Base-by-base conservation (phyloP, 2,797 vertebrate species). In the Poeciliopsis turneri region DNA sequence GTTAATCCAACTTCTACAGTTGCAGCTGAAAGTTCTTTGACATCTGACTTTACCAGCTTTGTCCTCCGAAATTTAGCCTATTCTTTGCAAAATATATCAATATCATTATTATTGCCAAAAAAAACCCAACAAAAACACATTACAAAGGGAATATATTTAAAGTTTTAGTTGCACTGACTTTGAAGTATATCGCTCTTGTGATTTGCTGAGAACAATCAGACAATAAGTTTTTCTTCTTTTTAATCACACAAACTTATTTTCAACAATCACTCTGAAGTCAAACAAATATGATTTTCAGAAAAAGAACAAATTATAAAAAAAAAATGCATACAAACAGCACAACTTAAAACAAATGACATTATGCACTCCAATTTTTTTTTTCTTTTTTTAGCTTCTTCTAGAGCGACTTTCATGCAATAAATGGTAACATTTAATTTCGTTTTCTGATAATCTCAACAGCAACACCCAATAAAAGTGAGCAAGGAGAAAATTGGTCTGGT, bases 181-280 rank as follows among this genome's bases (percentile, higher is more conserved):
- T 28, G 12, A 20, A 15, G 25, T 45, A 45, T 45, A 13, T 43
- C 2, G 12, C 11, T 4, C 33, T 36, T 41, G 64, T 53, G 23
- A 53, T 28, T 74, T 57, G 36, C 12, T 45, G n/a, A 43, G 51
- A 74, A 74, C 20, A 49, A 10, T 15, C 25, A 61, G n/a, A 46
- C 28, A 75, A 57, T n/a, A 33, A 5, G n/a, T 39, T 74, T 41
- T 77, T 41, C 69, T 23, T 28, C 11, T 84, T 78, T 84, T 83
- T 77, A 82, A 84, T 82, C 74, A 86, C 84, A 68, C 33, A 41
- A 90, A 74, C 51, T 82, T 68, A 84, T 81, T 72, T 82, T 81
- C 81, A 87, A 79, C 78, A 86, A 86, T 85, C 88, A 87, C 66
- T 88, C 90, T 87, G 86, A 87, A 88, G 83, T 82, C 90, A 81